Base-by-base conservation (phyloP, 1,140 invertebrate genomes). In the Hyposmocoma kahamanoa region DNA sequence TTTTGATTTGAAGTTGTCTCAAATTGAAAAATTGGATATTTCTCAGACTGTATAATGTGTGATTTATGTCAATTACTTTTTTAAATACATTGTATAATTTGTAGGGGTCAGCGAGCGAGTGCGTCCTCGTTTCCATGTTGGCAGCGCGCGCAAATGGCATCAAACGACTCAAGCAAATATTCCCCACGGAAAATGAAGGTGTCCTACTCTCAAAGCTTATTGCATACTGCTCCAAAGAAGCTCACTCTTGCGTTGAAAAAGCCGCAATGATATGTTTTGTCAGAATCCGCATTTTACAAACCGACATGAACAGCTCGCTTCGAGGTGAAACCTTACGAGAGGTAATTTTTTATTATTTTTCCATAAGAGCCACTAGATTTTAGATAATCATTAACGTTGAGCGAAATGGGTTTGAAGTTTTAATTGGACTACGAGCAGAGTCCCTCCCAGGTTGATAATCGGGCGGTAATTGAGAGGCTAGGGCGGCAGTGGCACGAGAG, bases 171-270 rank as follows among this genome's bases (percentile, higher is more conserved):
- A 98, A 99, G 81, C 91, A 95, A 56, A 90, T 92, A 62, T 93
- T 97, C 77, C 95, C 96, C 0, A 94, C 95, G 58, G 92, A 97
- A 13, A 97, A 99, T 77, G 98, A 99, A 78, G 97, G 96, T 0
- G 90, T 95, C 19, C 86, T 99, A 32, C 88, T 99, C 18, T 96
- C 97, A 10, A 98, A 98, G 87, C 87, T 99, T 24, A 99, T 99
- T 89, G 98, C 97, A 6, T 96, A 95, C 67, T 96, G 93, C 83
- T 95, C 91, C 30, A 94, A 95, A 68, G 95, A 99, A 89, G 96
- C 98, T 19, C 98, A 99, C 84, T 99, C 97, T n/a, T 99, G 96
- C 75, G 97, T 99, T 6, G 98, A 99, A 87, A 99, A 99, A 81
- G 97, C 97, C 10, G 98, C 97, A 0, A 99, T 99, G 97, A 99